Percentiles rank a stretch among this genome's conserved stretches.
Evolutionary conservation across 2,797 vertebrate genomes (phyloP).

Genomic region (Astyanax mexicanus): DNA sequence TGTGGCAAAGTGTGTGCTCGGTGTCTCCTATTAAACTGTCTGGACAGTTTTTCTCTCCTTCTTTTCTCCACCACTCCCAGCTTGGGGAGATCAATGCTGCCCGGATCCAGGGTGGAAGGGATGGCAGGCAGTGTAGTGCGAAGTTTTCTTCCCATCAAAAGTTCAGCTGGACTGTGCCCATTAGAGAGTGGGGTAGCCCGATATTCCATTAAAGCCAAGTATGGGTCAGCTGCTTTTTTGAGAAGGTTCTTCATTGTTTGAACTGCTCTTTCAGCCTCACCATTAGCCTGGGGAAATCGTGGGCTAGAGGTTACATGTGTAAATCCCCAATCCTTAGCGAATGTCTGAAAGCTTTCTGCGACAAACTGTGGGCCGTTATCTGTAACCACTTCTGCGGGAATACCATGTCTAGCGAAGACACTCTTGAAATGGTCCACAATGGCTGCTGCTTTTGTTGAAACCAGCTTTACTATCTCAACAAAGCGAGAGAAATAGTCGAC

Average conservation of each 20-base stretch:
- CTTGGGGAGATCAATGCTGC: background rate
- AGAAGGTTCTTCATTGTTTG: slow-evolving; percentile 39
- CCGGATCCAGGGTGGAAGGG: too few species aligned
- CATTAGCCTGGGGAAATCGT: slow-evolving; percentile 30
- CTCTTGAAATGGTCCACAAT: background rate
- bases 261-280: background rate
- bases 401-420: slow-evolving; percentile 13
- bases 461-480: background rate
- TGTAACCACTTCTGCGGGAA: background rate
- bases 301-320: slow-evolving; percentile 43
- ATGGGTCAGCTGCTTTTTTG: slow-evolving; percentile 15
- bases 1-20: background rate
- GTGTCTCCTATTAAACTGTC: too few species aligned
- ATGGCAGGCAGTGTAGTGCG: too few species aligned
- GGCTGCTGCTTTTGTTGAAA: background rate
- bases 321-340: slow-evolving; percentile 19
- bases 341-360: background rate
- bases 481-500: slow-evolving; percentile 6
- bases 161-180: too few species aligned
- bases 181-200: too few species aligned
- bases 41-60: slow-evolving; percentile 4
- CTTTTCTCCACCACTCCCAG: slow-evolving; percentile 9
- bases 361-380: slow-evolving; percentile 25
- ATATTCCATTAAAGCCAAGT: slow-evolving; percentile 21
- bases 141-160: too few species aligned